Percentiles rank a stretch among this genome's conserved stretches.
Evolutionary conservation across 2,113 vertebrate genomes (phyloP).

Genomic region (Ginglymostoma cirratum): DNA sequence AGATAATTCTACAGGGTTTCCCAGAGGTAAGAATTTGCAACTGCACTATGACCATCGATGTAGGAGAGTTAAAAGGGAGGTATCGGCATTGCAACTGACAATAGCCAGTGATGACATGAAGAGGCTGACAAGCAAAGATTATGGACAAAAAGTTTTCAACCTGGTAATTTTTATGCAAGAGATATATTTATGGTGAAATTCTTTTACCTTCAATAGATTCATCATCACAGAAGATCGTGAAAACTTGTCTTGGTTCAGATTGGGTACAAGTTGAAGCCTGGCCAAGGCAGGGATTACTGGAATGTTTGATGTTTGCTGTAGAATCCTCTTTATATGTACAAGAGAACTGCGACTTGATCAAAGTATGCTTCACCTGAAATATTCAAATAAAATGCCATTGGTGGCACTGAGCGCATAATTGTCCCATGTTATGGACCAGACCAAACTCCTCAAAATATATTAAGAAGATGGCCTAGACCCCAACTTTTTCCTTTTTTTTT

Average conservation of each 20-base stretch:
- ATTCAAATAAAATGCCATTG: background rate
- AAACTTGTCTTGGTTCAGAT: constrained; percentile 49
- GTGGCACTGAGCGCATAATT: background rate
- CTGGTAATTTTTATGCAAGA: background rate
- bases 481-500: no score
- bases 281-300: constrained; percentile 51
- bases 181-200: background rate
- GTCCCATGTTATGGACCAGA: no score
- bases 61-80: background rate
- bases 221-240: background rate
- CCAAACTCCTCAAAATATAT: no score
- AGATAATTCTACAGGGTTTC: background rate
- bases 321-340: constrained; percentile 76
- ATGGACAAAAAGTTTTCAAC: background rate
- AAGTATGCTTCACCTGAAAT: constrained; percentile 60
- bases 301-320: constrained; percentile 44
- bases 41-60: background rate
- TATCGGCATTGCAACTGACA: background rate
- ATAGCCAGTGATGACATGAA: background rate
- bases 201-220: background rate
- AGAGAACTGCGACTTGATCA: constrained; percentile 85
- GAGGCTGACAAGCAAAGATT: background rate
- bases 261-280: constrained; percentile 51
- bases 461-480: no score
- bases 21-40: background rate